Percentiles rank a stretch among this genome's conserved stretches.
These are phyloP conservation scores for Condylura cristata DNA, from an alignment of 2,113 vertebrate genomes.

Conservation along the genomic window DNA sequence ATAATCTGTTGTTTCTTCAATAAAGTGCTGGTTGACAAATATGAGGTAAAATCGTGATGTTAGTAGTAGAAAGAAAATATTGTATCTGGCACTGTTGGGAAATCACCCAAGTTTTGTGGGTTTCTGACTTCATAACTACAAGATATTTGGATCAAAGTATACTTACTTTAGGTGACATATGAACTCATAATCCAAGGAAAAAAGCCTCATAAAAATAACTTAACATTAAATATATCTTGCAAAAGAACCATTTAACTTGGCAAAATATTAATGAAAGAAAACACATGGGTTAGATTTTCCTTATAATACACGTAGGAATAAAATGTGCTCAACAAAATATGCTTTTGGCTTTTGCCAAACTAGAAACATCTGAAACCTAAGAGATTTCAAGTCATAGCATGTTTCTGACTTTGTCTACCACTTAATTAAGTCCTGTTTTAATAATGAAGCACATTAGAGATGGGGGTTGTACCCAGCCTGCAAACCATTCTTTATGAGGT, in stretches of 20 bases:
- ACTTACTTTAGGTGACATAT: slow-evolving; percentile 73
- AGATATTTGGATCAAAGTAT: slow-evolving; percentile 77
- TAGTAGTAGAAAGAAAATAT: slow-evolving; percentile 60
- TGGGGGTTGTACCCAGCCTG: background rate
- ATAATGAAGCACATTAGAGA: slow-evolving; percentile 62
- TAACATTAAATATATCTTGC: slow-evolving; percentile 77
- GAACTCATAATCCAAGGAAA: slow-evolving; percentile 73
- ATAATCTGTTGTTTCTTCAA: slow-evolving; percentile 53
- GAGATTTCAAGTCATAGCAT: slow-evolving; percentile 55
- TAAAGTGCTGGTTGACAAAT: slow-evolving; percentile 59
- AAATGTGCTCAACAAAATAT: slow-evolving; percentile 72
- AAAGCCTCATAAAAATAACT: slow-evolving; percentile 76
- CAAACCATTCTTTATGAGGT: slow-evolving; percentile 44
- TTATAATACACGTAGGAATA: slow-evolving; percentile 76
- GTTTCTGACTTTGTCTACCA: slow-evolving; percentile 53
- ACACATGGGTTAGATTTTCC: slow-evolving; percentile 77
- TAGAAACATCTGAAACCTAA: slow-evolving; percentile 77
- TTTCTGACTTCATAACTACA: slow-evolving; percentile 77
- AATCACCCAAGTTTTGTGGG: slow-evolving; percentile 74
- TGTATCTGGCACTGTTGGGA: slow-evolving; percentile 62
- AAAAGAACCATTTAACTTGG: slow-evolving; percentile 73
- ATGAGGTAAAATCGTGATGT: slow-evolving; percentile 36
- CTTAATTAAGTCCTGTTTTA: slow-evolving; percentile 76
- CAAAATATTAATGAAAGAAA: slow-evolving; percentile 81
- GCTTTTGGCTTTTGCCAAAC: slow-evolving; percentile 68